phyloP scores from a whole-genome alignment of 2,113 vertebrate species.

The Elgaria multicarinata region DNA sequence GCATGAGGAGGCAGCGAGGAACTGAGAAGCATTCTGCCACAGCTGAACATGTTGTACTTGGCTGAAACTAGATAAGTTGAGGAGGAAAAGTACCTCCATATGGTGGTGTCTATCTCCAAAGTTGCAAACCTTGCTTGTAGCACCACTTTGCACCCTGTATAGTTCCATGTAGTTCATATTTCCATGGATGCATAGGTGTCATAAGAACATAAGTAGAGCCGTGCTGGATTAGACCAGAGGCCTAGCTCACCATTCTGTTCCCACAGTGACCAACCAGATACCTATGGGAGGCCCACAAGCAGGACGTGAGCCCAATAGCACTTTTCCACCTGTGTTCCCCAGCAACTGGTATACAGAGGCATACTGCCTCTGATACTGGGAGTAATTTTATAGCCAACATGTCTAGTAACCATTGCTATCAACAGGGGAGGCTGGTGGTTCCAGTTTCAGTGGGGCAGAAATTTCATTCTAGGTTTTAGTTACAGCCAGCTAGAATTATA shows the following conservation, averaged over 20 bases:
- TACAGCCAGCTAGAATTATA: too few relatives aligned
- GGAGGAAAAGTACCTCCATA: neutral
- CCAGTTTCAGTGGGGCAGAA: too few relatives aligned
- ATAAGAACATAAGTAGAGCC: neutral
- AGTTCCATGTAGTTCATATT: neutral
- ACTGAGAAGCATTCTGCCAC: neutral
- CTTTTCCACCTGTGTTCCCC: neutral
- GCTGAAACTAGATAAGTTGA: neutral
- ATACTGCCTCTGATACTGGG: neutral
- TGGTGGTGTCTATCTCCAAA: neutral
- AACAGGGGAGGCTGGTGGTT: too few relatives aligned
- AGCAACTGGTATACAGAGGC: neutral
- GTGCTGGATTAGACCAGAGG: neutral
- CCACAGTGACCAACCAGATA: neutral
- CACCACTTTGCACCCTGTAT: neutral
- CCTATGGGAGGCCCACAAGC: neutral
- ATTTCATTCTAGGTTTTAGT: too few relatives aligned
- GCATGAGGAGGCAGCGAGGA: neutral
- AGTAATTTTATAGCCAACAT: neutral
- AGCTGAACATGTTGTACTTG: neutral
- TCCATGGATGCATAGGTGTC: neutral
- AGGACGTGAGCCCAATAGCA: neutral
- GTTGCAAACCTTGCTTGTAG: neutral
- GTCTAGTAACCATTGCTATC: neutral
- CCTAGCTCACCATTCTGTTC: neutral